These are phyloP conservation scores for Plusia festucae DNA, from an alignment of 2,888 invertebrate species.

Conservation along the genomic window DNA sequence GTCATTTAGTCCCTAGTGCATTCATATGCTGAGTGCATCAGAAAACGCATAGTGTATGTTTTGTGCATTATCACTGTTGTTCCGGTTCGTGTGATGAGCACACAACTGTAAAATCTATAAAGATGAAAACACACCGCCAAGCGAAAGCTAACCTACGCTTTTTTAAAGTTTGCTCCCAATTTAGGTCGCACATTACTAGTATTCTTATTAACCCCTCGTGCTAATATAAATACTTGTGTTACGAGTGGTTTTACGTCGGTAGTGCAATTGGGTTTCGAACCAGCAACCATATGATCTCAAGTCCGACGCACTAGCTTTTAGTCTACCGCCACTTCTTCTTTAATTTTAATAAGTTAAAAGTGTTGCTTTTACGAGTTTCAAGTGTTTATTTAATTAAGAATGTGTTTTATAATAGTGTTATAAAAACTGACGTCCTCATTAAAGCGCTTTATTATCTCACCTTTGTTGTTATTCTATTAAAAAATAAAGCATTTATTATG, in stretches of 20 bases:
- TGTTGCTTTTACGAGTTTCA: slow-evolving; percentile 13
- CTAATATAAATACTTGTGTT: no score
- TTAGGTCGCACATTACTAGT: no score
- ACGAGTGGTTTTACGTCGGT: no score
- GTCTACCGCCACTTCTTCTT: no score
- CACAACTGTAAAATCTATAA: slow-evolving; percentile 72
- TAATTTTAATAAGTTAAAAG: not conserved
- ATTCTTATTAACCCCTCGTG: no score
- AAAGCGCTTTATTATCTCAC: slow-evolving; percentile 44
- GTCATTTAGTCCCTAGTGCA: slow-evolving; percentile 27
- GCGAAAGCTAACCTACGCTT: slow-evolving; percentile 10
- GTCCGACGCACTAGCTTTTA: no score
- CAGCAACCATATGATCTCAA: no score
- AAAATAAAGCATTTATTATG: slow-evolving; percentile 31
- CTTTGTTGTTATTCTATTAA: slow-evolving; percentile 29
- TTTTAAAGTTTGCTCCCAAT: no score
- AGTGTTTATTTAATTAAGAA: slow-evolving; percentile 47
- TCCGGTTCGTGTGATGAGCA: slow-evolving; percentile 68
- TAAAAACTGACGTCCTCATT: slow-evolving; percentile 41
- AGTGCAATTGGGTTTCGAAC: no score
- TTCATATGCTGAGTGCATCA: slow-evolving; percentile 36
- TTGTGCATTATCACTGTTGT: slow-evolving; percentile 57
- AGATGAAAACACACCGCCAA: slow-evolving; percentile 17
- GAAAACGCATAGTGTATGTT: slow-evolving; percentile 49
- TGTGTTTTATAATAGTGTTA: slow-evolving; percentile 18